Base-by-base conservation (phyloP, 23 tunicate species). In the Trididemnum clinides region DNA sequence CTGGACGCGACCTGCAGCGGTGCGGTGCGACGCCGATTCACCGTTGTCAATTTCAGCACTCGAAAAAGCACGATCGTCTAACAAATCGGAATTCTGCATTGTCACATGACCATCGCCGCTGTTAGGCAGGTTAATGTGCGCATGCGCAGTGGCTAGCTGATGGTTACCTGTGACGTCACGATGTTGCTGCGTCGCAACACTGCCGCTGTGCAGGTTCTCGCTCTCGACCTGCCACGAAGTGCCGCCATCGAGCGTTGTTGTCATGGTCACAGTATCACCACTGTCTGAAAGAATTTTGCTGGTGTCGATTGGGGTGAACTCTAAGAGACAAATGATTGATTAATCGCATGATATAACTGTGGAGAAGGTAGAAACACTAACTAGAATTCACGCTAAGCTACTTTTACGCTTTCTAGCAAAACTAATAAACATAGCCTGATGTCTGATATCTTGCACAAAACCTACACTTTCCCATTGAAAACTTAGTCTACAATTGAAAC, bases 141-240 rank as follows among this genome's bases (percentile, higher is more conserved):
- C 37, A 66, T 32, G 37, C 75, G 37, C 22, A 37, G 25, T 66
- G 27, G 69, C 69, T 4, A 21, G 26, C 7, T 37, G 38, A 25
- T 28, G 21, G 70, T 78, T 87, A 91, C 91, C 96, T 87, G 78
- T 29, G 22, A 4, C 66, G 38, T 78, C 21, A 2, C 2, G 37
- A 19, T 10, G 5, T 18, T 27, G 12, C 27, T 78, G n/a, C 7
- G 66, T 15, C 10, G n/a, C 22, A 26, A 2, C 84, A 26, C 58
- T 84, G 64, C 91, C 89, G 85, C 96, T 91, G 91, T 87, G 96
- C 26, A 91, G 85, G 44, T 82, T 59, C 36, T 75, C 84, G 64
- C 90, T 91, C 39, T 91, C 84, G 28, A 87, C 76, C 36, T 91
- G 90, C 92, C 93, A 88, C 20, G 83, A 66, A 36, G 75, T 4